These are phyloP conservation scores for Callopanchax toddi DNA, from an alignment of 2,113 vertebrate species.

Conservation along the genomic window DNA sequence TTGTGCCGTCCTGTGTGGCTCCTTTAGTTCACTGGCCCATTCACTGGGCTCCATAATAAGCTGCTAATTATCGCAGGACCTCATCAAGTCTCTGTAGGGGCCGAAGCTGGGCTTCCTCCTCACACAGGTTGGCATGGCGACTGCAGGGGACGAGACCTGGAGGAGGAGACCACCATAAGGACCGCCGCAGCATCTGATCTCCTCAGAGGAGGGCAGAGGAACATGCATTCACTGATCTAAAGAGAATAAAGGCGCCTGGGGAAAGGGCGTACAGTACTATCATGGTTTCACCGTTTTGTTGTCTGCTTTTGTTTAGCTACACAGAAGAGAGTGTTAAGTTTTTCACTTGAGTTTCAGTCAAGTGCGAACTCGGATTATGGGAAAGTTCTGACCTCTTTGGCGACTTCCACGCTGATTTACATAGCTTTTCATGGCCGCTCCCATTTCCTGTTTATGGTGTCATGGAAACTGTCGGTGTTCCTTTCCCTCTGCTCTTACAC, in stretches of 20 bases:
- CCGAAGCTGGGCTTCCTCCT: slow-evolving; percentile 46
- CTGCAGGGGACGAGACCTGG: slow-evolving; percentile 46
- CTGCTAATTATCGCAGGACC: slow-evolving; percentile 75
- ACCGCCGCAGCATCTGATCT: slow-evolving; percentile 16
- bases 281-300: too few species aligned
- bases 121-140: slow-evolving; percentile 77
- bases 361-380: slow-evolving; percentile 45
- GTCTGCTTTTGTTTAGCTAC: too few species aligned
- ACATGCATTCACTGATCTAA: too few species aligned
- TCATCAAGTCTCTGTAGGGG: slow-evolving; percentile 64
- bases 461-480: slow-evolving; percentile 63
- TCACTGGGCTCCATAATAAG: slow-evolving; percentile 70
- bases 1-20: slow-evolving; percentile 43
- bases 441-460: slow-evolving; percentile 71
- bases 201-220: too few species aligned
- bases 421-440: slow-evolving; percentile 40
- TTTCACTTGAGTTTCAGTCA: too few species aligned
- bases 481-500: slow-evolving; percentile 40
- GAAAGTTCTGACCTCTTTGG: slow-evolving; percentile 67
- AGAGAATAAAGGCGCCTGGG: too few species aligned
- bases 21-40: too few species aligned
- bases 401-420: slow-evolving; percentile 34
- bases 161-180: slow-evolving; percentile 57
- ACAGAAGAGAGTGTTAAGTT: too few species aligned
- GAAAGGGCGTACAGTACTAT: too few species aligned